Conservation (phyloP, 2,113 vertebrate genomes). For the Tamias sibiricus region DNA sequence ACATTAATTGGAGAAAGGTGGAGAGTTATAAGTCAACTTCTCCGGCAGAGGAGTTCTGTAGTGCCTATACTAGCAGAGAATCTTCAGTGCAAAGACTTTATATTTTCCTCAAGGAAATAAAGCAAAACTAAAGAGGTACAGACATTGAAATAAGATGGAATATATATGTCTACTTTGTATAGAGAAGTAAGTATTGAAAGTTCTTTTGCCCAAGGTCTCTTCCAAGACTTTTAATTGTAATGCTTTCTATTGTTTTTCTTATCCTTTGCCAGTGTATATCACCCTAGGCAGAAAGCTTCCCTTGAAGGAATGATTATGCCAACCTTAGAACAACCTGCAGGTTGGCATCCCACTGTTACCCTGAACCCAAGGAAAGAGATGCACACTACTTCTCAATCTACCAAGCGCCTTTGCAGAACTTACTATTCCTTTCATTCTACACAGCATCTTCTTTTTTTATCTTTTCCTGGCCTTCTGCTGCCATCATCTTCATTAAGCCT, state of each 20-base stretch:
- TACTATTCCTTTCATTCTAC: background rate
- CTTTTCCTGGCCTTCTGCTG: background rate
- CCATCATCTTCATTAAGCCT: background rate
- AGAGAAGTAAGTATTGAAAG: background rate
- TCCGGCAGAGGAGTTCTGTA: background rate
- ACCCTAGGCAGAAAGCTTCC: background rate
- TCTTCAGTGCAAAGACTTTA: background rate
- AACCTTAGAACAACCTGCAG: background rate
- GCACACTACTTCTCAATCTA: background rate
- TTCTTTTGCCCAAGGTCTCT: background rate
- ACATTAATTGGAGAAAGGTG: background rate
- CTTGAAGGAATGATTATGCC: background rate
- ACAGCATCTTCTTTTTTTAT: background rate
- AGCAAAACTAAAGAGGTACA: background rate
- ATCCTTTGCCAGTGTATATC: background rate
- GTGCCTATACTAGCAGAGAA: background rate
- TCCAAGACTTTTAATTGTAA: background rate
- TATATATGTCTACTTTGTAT: background rate
- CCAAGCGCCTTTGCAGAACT: background rate
- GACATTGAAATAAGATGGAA: background rate
- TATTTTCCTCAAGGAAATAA: constrained; percentile 3
- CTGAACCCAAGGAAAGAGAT: background rate
- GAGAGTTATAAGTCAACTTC: background rate
- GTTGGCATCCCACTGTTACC: background rate
- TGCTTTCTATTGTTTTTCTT: background rate